phyloP scores from a whole-genome alignment of 2,113 vertebrate genomes.

The Oryzias javanicus region DNA sequence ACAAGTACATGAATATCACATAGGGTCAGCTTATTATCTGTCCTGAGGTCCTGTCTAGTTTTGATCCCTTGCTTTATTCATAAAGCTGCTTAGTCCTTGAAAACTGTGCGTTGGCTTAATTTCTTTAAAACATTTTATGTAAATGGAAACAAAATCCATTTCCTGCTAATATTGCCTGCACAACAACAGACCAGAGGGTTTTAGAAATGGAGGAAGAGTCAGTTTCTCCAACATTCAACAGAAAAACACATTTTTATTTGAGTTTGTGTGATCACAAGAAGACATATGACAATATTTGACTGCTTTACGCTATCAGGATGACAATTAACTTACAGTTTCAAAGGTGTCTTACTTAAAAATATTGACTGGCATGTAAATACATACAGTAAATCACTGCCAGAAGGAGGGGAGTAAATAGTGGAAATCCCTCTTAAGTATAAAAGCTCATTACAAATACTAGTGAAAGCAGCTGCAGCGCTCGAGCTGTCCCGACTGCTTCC shows the following conservation, averaged over 20 bases:
- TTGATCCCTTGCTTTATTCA: constrained; percentile 1
- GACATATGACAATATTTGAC: no score
- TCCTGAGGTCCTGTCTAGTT: constrained; percentile 14
- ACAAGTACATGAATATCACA: constrained; percentile 32
- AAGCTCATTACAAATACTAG: no score
- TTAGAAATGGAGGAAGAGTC: neutral
- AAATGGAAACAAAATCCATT: neutral
- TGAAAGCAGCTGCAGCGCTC: no score
- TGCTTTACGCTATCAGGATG: no score
- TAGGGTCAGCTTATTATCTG: constrained; percentile 18
- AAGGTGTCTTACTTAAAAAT: no score
- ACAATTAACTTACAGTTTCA: no score
- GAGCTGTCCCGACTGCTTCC: no score
- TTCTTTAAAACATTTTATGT: neutral
- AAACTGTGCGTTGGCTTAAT: neutral
- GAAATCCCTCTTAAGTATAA: no score
- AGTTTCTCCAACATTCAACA: constrained; percentile 4
- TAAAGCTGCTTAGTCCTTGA: constrained; percentile 21
- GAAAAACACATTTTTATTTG: constrained; percentile 39
- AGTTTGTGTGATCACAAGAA: no score
- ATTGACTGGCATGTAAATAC: no score
- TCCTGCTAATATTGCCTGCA: neutral
- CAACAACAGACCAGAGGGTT: constrained; percentile 23
- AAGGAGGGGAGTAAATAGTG: no score
- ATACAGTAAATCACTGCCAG: no score